These are phyloP conservation scores for Chiridota heheva DNA, from an alignment of 35 echinoderm and acorn worm species.

Conservation along the genomic window DNA sequence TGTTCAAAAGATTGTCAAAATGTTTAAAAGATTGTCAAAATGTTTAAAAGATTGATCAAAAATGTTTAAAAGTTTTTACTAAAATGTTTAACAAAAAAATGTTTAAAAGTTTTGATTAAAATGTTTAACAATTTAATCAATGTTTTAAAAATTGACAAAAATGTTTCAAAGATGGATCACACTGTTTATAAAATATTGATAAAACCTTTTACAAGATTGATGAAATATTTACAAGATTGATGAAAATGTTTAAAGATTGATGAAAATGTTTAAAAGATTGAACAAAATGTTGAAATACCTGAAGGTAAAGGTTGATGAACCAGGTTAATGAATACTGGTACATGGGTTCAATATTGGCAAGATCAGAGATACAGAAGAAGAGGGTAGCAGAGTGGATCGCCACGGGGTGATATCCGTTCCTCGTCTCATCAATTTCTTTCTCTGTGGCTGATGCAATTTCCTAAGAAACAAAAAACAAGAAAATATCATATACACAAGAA, in stretches of 20 bases:
- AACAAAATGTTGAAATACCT: constrained; percentile 42
- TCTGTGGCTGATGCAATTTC: constrained; percentile 94
- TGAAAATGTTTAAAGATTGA: not conserved
- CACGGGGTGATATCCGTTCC: constrained; percentile 89
- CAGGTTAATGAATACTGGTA: constrained; percentile 95
- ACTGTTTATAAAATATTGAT: too few relatives aligned
- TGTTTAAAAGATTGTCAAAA: too few relatives aligned
- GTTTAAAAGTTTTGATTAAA: too few relatives aligned
- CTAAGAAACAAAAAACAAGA: constrained; percentile 16
- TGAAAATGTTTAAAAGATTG: not conserved
- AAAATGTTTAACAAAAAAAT: too few relatives aligned
- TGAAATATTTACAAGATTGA: not conserved
- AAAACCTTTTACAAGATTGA: too few relatives aligned
- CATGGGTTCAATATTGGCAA: constrained; percentile 98
- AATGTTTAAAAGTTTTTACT: not conserved
- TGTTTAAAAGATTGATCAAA: not conserved
- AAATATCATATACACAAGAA: not conserved
- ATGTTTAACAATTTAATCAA: too few relatives aligned
- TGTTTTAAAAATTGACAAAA: not conserved
- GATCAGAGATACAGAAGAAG: constrained; percentile 97
- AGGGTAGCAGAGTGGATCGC: constrained; percentile 86
- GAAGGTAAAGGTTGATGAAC: constrained; percentile 94
- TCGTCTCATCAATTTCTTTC: constrained; percentile 93
- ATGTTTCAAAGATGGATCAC: not conserved
- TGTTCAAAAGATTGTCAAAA: too few relatives aligned